Conservation (phyloP, 2,113 vertebrate species). For the Thunnus thynnus region DNA sequence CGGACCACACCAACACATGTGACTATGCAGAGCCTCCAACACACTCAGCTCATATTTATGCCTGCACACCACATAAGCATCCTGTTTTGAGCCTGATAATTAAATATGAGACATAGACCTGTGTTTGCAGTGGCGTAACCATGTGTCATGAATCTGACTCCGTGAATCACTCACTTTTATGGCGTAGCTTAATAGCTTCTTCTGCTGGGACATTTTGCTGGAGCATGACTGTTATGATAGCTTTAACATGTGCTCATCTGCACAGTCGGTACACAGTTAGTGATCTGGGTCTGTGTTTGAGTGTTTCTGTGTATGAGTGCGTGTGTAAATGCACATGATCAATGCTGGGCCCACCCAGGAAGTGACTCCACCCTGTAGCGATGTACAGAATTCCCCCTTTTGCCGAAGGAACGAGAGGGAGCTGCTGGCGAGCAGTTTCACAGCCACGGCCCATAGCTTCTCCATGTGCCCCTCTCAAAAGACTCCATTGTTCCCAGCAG, state of each 20-base stretch:
- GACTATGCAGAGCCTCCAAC: constrained; percentile 3
- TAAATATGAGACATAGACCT: constrained; percentile 43
- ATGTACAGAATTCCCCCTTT: constrained; percentile 70
- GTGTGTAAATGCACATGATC: constrained; percentile 55
- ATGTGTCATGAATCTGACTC: constrained; percentile 36
- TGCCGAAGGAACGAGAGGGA: constrained; percentile 55
- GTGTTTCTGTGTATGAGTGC: constrained; percentile 27
- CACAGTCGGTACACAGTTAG: constrained; percentile 16
- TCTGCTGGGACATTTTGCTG: constrained; percentile 37
- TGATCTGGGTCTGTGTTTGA: constrained; percentile 39
- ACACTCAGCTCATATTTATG: constrained; percentile 24
- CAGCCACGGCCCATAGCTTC: constrained; percentile 55
- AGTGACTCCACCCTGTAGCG: constrained; percentile 78
- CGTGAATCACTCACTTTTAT: constrained; percentile 54
- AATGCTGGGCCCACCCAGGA: constrained; percentile 75
- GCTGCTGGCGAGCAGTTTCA: constrained; percentile 52
- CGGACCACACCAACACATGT: constrained; percentile 17
- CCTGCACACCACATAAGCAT: constrained; percentile 12
- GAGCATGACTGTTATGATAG: constrained; percentile 53
- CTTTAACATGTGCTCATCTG: constrained; percentile 52
- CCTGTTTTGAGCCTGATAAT: constrained; percentile 23
- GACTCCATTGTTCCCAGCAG: constrained; percentile 80
- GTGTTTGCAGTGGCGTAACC: constrained; percentile 22
- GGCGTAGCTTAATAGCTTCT: constrained; percentile 39
- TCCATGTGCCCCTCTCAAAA: constrained; percentile 78